Evolutionary conservation across 2,113 vertebrate genomes (phyloP).

Genomic region (Phyllopteryx taeniolatus): DNA sequence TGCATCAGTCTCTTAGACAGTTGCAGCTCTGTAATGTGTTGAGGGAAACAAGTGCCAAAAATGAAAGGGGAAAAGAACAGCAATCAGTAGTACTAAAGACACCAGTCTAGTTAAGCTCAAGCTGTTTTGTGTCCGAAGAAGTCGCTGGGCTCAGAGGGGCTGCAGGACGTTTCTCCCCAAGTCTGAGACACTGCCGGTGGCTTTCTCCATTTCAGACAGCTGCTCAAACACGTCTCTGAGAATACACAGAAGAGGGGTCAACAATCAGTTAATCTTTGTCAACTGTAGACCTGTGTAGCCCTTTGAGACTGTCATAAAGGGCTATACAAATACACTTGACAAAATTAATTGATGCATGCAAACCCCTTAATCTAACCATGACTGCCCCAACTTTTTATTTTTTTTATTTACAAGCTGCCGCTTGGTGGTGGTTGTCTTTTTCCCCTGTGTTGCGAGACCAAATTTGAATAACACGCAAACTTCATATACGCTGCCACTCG

Average conservation of each 20-base stretch:
- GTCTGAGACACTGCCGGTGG: conserved; percentile 51
- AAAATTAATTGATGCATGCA: no score
- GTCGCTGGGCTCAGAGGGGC: conserved; percentile 61
- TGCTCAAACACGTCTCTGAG: conserved; percentile 93
- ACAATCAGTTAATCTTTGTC: background rate
- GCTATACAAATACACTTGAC: no score
- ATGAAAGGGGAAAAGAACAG: conserved; percentile 30
- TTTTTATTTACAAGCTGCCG: no score
- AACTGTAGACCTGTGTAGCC: no score
- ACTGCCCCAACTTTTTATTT: no score
- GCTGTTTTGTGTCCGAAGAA: background rate
- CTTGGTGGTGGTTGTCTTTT: no score
- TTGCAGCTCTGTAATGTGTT: conserved; percentile 11
- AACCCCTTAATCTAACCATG: no score
- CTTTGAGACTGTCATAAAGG: no score
- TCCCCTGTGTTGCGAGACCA: no score
- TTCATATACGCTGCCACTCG: no score
- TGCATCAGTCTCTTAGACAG: conserved; percentile 28
- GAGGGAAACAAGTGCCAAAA: conserved; percentile 39
- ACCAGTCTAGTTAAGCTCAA: conserved; percentile 12
- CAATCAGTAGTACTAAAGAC: conserved; percentile 63
- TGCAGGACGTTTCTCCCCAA: conserved; percentile 72
- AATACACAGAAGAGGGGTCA: conserved; percentile 6
- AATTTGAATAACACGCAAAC: no score
- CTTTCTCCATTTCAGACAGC: conserved; percentile 87